phyloP scores from a whole-genome alignment of 2,797 vertebrate genomes.

The Paguma larvata region DNA sequence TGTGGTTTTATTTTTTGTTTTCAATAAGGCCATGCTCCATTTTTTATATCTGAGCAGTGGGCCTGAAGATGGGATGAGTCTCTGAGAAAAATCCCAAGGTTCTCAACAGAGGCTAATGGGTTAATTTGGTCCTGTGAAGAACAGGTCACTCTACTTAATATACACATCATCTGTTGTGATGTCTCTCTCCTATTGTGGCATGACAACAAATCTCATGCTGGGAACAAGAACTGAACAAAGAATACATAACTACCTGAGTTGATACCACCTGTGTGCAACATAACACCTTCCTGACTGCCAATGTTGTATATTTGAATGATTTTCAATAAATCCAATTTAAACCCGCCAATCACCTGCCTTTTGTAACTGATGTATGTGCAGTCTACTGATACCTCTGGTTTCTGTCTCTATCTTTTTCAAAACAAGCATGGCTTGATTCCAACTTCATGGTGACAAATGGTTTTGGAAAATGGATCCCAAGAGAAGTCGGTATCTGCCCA shows the following conservation, averaged over 20 bases:
- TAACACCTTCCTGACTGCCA: not conserved
- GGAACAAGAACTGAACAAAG: constrained; percentile 27
- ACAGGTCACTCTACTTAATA: not conserved
- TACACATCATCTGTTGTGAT: not conserved
- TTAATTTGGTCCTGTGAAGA: constrained; percentile 16
- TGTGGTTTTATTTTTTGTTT: constrained; percentile 29
- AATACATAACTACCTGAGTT: not conserved
- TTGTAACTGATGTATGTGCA: constrained; percentile 24
- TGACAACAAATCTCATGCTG: not conserved
- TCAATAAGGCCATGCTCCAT: not conserved
- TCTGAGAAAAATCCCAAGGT: constrained; percentile 13
- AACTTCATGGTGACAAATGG: constrained; percentile 71
- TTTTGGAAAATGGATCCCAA: constrained; percentile 62
- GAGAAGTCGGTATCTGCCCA: constrained; percentile 58
- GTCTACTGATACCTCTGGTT: constrained; percentile 67
- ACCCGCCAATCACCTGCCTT: constrained; percentile 56
- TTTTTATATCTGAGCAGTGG: not conserved
- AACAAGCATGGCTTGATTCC: constrained; percentile 71
- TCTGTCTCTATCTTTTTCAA: constrained; percentile 71
- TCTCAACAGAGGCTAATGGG: not conserved
- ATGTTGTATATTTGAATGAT: not conserved
- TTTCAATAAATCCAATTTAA: constrained; percentile 71
- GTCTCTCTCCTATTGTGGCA: not conserved
- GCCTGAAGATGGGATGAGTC: not conserved
- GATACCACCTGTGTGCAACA: constrained; percentile 32